Base-by-base conservation (phyloP, 2,113 vertebrate genomes). In the Theropithecus gelada region DNA sequence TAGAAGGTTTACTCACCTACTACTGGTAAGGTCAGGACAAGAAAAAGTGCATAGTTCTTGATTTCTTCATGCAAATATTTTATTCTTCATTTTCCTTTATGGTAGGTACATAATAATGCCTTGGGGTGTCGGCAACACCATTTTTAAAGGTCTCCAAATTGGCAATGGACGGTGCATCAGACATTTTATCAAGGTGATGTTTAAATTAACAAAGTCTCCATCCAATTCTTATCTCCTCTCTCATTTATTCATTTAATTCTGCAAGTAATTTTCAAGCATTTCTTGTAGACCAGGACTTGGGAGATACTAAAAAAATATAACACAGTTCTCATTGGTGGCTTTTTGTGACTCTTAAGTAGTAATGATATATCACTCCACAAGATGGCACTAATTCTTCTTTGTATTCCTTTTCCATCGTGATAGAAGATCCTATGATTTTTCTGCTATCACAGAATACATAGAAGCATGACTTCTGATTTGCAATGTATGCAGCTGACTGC, bases 361-460 rank as follows among this genome's bases (percentile, higher is more conserved):
- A 96, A 96, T 93, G 59, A 92, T 7, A 95, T 17, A 75, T 90
- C 7, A 27, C 3, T 43, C 97, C 98, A 97, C 95, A 84, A 98
- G 98, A 98, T 98, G 97, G 96, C 98, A 84, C 96, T 88, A 90
- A 96, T 85, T 97, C 95, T 96, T 92, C 55, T 93, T 96, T 88
- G 64, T 78, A 83, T 83, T 75, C 30, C 52, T 86, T 88, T 73
- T 22, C 5, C 75, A 86, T n/a, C 25, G 30, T 11, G 45, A 32
- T 78, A 52, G 93, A 92, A 76, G 75, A 25, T 0, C 1, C 12
- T 72, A 50, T 70, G 45, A 32, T 73, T 94, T 93, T 88, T 91
- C 48, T 66, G 89, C 55, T 35, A 14, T 79, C 23, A 27, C 20
- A 40, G 68, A 92, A 93, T 57, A 94, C 85, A 78, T 11, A 72